These are phyloP conservation scores for Oxyura jamaicensis DNA, from an alignment of 2,113 vertebrate genomes.

Conservation along the genomic window DNA sequence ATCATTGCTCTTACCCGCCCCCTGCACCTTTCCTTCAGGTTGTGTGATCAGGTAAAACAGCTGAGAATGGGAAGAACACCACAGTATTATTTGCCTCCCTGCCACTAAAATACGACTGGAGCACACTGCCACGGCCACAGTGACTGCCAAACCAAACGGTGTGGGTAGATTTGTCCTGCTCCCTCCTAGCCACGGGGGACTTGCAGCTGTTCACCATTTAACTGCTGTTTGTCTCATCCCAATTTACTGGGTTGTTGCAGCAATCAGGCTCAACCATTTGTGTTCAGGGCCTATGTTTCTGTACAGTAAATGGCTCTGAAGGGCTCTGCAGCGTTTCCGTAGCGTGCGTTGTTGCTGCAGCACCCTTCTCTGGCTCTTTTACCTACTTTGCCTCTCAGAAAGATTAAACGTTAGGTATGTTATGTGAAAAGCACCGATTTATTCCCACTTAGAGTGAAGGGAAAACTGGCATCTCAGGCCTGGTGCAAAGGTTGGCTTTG, in stretches of 20 bases:
- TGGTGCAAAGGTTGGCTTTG: background rate
- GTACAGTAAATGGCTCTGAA: background rate
- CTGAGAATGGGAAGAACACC: background rate
- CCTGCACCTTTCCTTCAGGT: background rate
- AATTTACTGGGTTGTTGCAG: background rate
- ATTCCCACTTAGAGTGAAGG: background rate
- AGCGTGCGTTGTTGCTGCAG: background rate
- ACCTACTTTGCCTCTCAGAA: background rate
- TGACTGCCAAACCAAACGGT: background rate
- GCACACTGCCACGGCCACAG: background rate
- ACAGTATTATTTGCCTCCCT: background rate
- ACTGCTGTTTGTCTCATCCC: background rate
- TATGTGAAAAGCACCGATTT: background rate
- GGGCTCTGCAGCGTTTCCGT: background rate
- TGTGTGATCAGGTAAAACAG: background rate
- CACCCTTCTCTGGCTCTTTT: background rate
- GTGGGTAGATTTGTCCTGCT: background rate
- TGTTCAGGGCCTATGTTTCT: background rate
- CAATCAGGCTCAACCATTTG: background rate
- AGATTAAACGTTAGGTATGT: background rate
- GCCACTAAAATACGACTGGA: background rate
- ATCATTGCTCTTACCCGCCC: background rate
- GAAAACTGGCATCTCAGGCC: background rate
- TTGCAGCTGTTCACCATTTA: background rate
- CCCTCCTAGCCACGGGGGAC: background rate